Conservation (phyloP, 1,140 invertebrate genomes). For the Cryptotermes secundus region DNA sequence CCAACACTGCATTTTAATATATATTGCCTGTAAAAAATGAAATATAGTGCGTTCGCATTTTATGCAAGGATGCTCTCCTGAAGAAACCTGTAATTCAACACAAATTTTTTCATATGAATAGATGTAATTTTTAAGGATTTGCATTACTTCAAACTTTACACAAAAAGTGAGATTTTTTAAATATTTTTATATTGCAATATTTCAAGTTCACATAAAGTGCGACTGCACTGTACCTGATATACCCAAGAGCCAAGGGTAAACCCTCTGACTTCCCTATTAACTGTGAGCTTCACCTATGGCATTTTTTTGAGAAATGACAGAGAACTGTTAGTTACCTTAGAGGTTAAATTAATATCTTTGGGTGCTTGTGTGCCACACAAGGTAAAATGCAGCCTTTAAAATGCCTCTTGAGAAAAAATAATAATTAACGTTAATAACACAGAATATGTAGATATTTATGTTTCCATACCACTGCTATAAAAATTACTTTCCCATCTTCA, state of each 20-base stretch:
- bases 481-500: background rate
- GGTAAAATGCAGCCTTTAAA: background rate
- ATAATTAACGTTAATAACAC: background rate
- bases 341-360: conserved; percentile 8
- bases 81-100: too few species aligned
- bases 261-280: background rate
- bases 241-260: background rate
- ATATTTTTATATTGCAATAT: too few species aligned
- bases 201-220: too few species aligned
- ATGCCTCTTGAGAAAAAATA: background rate
- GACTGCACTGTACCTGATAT: too few species aligned
- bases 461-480: background rate
- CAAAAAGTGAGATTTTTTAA: too few species aligned
- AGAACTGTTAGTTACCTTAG: background rate
- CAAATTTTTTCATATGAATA: too few species aligned
- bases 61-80: too few species aligned
- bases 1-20: background rate
- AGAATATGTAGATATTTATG: background rate
- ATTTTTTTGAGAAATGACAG: background rate
- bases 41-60: too few species aligned
- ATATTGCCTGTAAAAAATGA: background rate
- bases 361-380: background rate
- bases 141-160: too few species aligned
- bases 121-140: too few species aligned
- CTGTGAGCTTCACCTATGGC: background rate